These are phyloP conservation scores for Drosophila parabipectinata DNA, from an alignment of 1,140 invertebrate genomes.

Conservation along the genomic window DNA sequence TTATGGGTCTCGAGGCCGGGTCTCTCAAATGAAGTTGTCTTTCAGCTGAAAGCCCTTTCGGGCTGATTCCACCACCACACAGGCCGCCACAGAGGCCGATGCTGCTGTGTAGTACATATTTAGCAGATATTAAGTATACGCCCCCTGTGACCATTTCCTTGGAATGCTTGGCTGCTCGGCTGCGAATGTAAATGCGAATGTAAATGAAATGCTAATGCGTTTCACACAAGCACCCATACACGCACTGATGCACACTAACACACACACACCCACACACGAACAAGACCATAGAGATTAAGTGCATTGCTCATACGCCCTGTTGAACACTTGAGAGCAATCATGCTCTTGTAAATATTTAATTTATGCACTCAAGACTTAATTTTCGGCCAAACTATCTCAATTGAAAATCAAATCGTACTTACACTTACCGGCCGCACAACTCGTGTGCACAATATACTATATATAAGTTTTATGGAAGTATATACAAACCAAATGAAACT, in stretches of 20 bases:
- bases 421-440: constrained; percentile 23
- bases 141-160: constrained; percentile 34
- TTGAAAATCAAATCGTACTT: constrained; percentile 65
- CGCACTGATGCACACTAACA: not conserved
- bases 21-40: constrained; percentile 62
- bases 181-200: constrained; percentile 31
- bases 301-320: constrained; percentile 50
- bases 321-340: constrained; percentile 41
- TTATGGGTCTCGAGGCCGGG: constrained; percentile 28
- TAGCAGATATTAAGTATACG: constrained; percentile 73
- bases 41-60: not conserved
- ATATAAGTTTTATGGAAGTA: constrained; percentile 5
- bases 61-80: not conserved
- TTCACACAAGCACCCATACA: constrained; percentile 25
- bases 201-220: constrained; percentile 66
- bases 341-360: constrained; percentile 49
- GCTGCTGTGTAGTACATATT: constrained; percentile 6
- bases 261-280: constrained; percentile 11
- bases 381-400: constrained; percentile 63
- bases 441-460: constrained; percentile 11
- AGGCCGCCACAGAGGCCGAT: constrained; percentile 12
- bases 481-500: constrained; percentile 35
- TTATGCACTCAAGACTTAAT: constrained; percentile 61
- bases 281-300: not conserved
- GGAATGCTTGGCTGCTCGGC: constrained; percentile 3